phyloP scores from a whole-genome alignment of 2,888 invertebrate species.

The Arge pagana region DNA sequence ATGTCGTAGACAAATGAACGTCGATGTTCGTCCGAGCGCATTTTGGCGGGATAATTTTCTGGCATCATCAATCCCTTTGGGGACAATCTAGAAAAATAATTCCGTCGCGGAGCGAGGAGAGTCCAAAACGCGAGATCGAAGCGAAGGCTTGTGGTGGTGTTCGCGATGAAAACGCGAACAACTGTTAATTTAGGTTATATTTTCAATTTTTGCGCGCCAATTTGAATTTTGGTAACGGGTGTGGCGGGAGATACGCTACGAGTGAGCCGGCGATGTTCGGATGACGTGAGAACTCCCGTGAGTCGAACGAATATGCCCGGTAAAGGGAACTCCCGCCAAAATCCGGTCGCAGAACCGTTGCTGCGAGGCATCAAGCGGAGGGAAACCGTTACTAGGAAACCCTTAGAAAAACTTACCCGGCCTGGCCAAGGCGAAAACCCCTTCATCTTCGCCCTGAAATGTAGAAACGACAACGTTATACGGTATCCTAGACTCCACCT shows the following conservation, averaged over 20 bases:
- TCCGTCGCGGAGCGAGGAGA: too few species aligned
- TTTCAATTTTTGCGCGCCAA: slow-evolving; percentile 48
- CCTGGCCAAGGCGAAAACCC: slow-evolving; percentile 97
- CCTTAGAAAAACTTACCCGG: slow-evolving; percentile 76
- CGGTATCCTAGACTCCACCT: slow-evolving; percentile 4
- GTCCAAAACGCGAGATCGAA: too few species aligned
- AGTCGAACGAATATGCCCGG: too few species aligned
- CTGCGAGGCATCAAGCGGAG: slow-evolving; percentile 40
- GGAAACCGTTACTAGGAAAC: slow-evolving; percentile 58
- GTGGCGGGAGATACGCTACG: slow-evolving; percentile 44
- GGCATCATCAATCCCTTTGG: too few species aligned
- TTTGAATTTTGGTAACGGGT: slow-evolving; percentile 50
- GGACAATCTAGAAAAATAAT: too few species aligned
- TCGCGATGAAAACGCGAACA: too few species aligned
- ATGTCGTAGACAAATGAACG: too few species aligned
- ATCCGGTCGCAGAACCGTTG: slow-evolving; percentile 33
- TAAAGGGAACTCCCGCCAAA: slow-evolving; percentile 38
- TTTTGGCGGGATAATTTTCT: too few species aligned
- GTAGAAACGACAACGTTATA: slow-evolving; percentile 45
- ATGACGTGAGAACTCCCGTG: not conserved
- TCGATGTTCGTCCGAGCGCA: too few species aligned
- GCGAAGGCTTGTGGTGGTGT: too few species aligned
- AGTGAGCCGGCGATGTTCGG: slow-evolving; percentile 12
- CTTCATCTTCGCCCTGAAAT: slow-evolving; percentile 96
- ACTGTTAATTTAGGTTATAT: slow-evolving; percentile 54